phyloP scores from a whole-genome alignment of 2,888 invertebrate genomes.

The Drosophila vallismaia region DNA sequence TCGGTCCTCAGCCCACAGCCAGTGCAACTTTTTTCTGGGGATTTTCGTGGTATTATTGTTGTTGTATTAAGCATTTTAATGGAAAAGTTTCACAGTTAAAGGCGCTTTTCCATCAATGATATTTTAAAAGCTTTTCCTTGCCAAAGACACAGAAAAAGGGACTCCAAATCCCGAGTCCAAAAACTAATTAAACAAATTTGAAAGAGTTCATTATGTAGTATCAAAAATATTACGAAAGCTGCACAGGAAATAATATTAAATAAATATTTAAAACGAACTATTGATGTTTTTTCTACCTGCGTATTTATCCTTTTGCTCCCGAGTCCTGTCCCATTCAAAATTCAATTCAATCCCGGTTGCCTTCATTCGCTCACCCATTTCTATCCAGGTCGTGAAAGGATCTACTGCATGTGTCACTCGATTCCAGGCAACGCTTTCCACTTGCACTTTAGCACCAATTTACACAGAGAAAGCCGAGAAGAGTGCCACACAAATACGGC shows the following conservation, averaged over 20 bases:
- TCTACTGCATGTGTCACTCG: slow-evolving; percentile 63
- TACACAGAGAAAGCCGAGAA: slow-evolving; percentile 15
- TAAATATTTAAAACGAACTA: too few relatives aligned
- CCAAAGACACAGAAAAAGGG: slow-evolving; percentile 57
- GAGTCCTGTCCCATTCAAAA: slow-evolving; percentile 1
- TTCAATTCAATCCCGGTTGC: slow-evolving; percentile 14
- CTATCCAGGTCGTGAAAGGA: slow-evolving; percentile 3
- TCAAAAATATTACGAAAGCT: neutral
- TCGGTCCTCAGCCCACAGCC: neutral
- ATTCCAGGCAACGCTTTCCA: slow-evolving; percentile 33
- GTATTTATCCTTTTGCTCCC: neutral
- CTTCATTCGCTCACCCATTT: slow-evolving; percentile 4
- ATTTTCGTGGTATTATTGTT: slow-evolving; percentile 29
- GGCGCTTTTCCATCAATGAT: slow-evolving; percentile 74
- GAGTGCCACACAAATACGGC: slow-evolving; percentile 3
- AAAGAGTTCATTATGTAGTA: neutral
- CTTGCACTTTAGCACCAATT: slow-evolving; percentile 54
- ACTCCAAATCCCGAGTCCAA: slow-evolving; percentile 51
- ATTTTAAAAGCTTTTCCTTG: slow-evolving; percentile 74
- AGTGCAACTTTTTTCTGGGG: slow-evolving; percentile 52
- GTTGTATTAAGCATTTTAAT: slow-evolving; percentile 75
- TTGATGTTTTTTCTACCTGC: slow-evolving; percentile 11
- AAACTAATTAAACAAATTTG: slow-evolving; percentile 32
- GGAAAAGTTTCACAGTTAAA: slow-evolving; percentile 78
- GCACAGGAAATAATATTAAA: too few relatives aligned